Conservation (phyloP, 2,888 invertebrate species). For the Pterostichus niger region DNA sequence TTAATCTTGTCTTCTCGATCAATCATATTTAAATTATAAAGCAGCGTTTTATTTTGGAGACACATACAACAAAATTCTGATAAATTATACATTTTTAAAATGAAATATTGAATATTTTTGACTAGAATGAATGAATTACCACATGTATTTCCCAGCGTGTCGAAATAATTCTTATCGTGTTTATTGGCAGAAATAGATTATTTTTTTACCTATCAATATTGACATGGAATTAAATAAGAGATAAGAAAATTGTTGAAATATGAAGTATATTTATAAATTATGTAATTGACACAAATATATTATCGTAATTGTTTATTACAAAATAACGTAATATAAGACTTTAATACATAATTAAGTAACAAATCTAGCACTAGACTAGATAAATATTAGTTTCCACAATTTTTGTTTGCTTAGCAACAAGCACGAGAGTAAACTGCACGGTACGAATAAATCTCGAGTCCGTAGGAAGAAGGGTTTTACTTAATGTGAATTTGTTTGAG, state of each 20-base stretch:
- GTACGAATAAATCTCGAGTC: no score
- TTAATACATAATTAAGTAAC: no score
- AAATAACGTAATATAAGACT: no score
- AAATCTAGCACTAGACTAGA: no score
- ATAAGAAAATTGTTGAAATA: neutral
- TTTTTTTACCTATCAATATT: neutral
- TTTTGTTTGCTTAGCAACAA: no score
- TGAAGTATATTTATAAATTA: neutral
- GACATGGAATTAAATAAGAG: neutral
- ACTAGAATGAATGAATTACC: neutral
- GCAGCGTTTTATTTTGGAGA: neutral
- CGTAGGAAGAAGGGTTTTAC: no score
- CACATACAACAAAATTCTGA: neutral
- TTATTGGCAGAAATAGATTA: neutral
- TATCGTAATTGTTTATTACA: no score
- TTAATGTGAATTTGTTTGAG: no score
- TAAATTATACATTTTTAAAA: neutral
- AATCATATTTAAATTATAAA: neutral
- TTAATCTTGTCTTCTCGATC: constrained; percentile 11
- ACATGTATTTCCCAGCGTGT: no score
- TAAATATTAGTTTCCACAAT: no score
- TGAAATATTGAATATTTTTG: neutral
- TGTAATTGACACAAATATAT: neutral
- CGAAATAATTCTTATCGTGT: neutral
- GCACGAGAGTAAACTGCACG: no score